Base-by-base conservation (phyloP, 2,888 invertebrate genomes). In the Habrosyne pyritoides region DNA sequence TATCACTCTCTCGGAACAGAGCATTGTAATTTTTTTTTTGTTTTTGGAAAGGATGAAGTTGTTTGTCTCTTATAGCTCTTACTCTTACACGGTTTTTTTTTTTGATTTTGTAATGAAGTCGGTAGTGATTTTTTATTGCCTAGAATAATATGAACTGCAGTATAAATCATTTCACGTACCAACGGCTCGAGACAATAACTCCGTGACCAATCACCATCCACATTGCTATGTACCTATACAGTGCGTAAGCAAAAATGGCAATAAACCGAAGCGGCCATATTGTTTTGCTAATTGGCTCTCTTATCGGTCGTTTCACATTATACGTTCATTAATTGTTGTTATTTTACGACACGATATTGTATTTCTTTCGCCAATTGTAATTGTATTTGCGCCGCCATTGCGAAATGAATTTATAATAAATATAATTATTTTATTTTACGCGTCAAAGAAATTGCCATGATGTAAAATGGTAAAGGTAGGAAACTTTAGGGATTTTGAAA, bases 241-340 rank as follows among this genome's bases (percentile, higher is more conserved):
- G 42, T 51, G 59, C 51, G 18, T 67, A 73, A 75, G 73, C 75
- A 78, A 81, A 82, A 83, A 80, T 75, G 69, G 77, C 68, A 66
- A 74, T 82, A 79, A 82, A 72, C 64, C 60, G 56, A 57, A 54
- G 64, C 73, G 63, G 81, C 77, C 81, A 79, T 81, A 79, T 79
- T 83, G 79, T 79, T 79, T 81, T 70, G 73, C 86, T 89, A 91
- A 89, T 91, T 89, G 86, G 83, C 79, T 68, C 71, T 63, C 80
- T 86, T 89, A 88, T 89, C 88, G 83, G 67, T 65, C 73, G 81
- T 80, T 79, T 79, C 83, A 80, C 83, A 76, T 85, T 84, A 82
- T 80, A 81, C 77, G 77, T 82, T 77, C 84, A 86, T 84, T 87
- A 86, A 86, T 86, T 82, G 76, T 83, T 80, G 71, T 74, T 74